A percentile compares a stretch with the other conserved stretches of the same genome.
These are phyloP conservation scores for Osmoderma eremita DNA, from an alignment of 2,888 invertebrate genomes.

Conservation along the genomic window DNA sequence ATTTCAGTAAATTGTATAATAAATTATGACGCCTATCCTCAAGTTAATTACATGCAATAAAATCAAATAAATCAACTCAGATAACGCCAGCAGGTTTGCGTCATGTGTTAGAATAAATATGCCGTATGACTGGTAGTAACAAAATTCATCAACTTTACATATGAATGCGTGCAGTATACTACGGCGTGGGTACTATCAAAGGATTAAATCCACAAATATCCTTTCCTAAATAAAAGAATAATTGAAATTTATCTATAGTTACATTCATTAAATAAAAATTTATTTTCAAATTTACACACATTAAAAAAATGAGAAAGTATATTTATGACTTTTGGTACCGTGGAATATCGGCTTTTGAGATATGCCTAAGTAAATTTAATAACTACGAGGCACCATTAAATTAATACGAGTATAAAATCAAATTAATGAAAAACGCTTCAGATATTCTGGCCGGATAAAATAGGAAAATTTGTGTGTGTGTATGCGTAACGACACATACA, in stretches of 20 bases:
- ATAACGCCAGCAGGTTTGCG: not conserved
- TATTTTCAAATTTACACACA: too few species aligned
- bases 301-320: too few species aligned
- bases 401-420: not conserved
- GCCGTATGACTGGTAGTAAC: not conserved
- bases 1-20: not conserved
- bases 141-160: too few species aligned
- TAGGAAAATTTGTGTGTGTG: not conserved
- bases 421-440: not conserved
- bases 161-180: too few species aligned
- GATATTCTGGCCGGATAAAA: not conserved
- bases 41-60: conserved; percentile 10
- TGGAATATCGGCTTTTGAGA: too few species aligned
- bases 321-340: too few species aligned
- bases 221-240: too few species aligned
- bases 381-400: not conserved
- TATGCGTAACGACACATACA: not conserved
- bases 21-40: not conserved
- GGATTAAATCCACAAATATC: too few species aligned
- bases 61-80: conserved; percentile 7
- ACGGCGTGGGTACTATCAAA: too few species aligned
- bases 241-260: too few species aligned
- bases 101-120: not conserved
- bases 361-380: not conserved
- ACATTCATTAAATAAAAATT: too few species aligned